Percentiles rank a stretch among this genome's conserved stretches.
Evolutionary conservation across 2,888 invertebrate genomes (phyloP).

Genomic region (Chrysolina haemoptera): DNA sequence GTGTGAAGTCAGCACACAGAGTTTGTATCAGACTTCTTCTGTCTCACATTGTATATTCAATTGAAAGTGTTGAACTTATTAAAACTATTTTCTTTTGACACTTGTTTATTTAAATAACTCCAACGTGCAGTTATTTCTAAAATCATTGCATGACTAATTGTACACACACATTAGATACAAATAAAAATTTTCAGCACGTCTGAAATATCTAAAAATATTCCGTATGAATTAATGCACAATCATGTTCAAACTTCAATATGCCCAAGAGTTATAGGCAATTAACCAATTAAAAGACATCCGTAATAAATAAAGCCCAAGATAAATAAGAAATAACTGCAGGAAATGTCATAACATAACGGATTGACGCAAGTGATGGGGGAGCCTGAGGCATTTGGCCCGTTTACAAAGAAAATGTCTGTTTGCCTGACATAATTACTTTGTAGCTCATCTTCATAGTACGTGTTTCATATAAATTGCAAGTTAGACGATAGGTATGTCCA

Average conservation of each 20-base stretch:
- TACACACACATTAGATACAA: neutral
- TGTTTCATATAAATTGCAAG: too few relatives aligned
- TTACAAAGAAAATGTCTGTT: neutral
- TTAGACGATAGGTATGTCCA: too few relatives aligned
- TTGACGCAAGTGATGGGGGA: constrained; percentile 6
- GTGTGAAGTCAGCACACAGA: too few relatives aligned
- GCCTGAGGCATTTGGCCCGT: neutral
- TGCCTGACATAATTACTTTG: neutral
- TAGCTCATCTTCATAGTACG: too few relatives aligned
- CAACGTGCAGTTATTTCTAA: neutral
- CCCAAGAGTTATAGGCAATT: constrained; percentile 27
- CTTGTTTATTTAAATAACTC: neutral
- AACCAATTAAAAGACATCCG: constrained; percentile 29
- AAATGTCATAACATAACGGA: constrained; percentile 29
- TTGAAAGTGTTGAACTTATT: too few relatives aligned
- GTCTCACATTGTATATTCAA: too few relatives aligned
- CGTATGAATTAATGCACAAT: constrained; percentile 24
- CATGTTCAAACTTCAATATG: constrained; percentile 24
- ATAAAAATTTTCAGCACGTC: neutral
- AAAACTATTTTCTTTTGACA: too few relatives aligned
- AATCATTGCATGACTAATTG: neutral
- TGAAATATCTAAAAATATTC: neutral
- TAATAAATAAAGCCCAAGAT: constrained; percentile 26
- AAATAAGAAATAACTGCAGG: constrained; percentile 29
- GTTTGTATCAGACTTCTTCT: too few relatives aligned